Evolutionary conservation across 1,140 invertebrate genomes (phyloP).

Genomic region (Cydia fagiglandana): DNA sequence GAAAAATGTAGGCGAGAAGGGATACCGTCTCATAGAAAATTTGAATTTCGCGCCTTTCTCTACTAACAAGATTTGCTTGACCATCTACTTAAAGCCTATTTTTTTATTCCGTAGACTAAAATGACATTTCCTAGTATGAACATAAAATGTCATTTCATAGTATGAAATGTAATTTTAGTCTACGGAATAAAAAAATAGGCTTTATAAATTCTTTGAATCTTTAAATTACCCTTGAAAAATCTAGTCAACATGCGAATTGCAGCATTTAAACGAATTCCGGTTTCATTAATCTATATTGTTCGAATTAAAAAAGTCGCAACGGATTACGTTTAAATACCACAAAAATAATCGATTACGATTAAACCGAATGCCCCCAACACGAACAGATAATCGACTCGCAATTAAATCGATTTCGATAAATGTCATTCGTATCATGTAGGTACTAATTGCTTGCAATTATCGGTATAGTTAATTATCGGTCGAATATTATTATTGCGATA

Average conservation of each 20-base stretch:
- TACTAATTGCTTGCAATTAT: constrained; percentile 12
- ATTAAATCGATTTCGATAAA: constrained; percentile 21
- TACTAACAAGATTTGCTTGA: no score
- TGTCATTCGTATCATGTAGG: constrained; percentile 27
- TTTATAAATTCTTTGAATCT: no score
- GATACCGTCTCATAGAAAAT: no score
- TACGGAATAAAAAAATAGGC: no score
- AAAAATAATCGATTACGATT: constrained; percentile 1
- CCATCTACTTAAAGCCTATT: no score
- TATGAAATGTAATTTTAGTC: no score
- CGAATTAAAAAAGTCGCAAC: neutral
- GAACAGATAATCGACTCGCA: neutral
- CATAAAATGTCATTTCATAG: no score
- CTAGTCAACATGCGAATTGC: neutral
- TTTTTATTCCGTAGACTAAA: no score
- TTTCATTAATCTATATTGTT: neutral
- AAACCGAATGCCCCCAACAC: neutral
- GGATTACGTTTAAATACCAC: neutral
- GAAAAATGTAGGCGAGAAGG: no score
- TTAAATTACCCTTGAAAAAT: neutral
- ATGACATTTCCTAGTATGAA: no score
- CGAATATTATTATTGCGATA: constrained; percentile 4
- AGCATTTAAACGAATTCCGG: neutral
- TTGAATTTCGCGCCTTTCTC: no score
- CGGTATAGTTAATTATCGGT: neutral